These are phyloP conservation scores for Brachymystax lenok DNA, from an alignment of 2,797 vertebrate genomes.

Conservation along the genomic window DNA sequence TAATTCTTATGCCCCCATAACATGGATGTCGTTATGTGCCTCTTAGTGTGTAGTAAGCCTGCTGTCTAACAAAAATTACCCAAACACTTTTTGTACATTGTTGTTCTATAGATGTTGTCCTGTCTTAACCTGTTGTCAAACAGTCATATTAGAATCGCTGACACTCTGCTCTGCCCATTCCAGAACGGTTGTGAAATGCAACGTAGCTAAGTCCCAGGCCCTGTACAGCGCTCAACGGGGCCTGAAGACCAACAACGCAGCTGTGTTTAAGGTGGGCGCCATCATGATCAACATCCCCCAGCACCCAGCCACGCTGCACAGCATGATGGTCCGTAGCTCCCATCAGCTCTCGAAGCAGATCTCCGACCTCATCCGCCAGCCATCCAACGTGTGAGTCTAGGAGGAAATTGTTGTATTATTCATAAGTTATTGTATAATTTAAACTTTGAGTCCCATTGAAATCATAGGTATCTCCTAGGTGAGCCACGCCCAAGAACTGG, in stretches of 20 bases:
- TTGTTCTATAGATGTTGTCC: background rate
- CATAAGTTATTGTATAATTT: background rate
- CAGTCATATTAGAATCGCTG: background rate
- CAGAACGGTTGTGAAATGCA: conserved; percentile 98
- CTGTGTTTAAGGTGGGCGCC: conserved; percentile 94
- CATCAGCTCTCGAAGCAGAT: conserved; percentile 99
- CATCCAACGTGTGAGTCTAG: conserved; percentile 82
- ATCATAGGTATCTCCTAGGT: background rate
- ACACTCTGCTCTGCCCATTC: conserved; percentile 33
- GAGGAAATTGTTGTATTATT: background rate
- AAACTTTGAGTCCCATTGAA: background rate
- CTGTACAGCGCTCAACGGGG: conserved; percentile 97
- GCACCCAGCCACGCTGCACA: conserved; percentile 96
- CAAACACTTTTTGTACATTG: background rate
- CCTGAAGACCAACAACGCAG: conserved; percentile 92
- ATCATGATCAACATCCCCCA: conserved; percentile 99
- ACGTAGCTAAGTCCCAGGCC: conserved; percentile 97
- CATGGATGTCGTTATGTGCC: conserved; percentile 1
- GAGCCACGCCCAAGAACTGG: background rate
- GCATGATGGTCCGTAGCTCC: conserved; percentile 99
- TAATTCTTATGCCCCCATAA: background rate
- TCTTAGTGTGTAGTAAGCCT: conserved; percentile 50
- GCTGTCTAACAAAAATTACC: conserved; percentile 23
- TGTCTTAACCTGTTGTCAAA: background rate
- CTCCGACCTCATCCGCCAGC: conserved; percentile 96